These are phyloP conservation scores for Oscheius sp. DNA, from an alignment of 2,888 invertebrate species.

Conservation along the genomic window DNA sequence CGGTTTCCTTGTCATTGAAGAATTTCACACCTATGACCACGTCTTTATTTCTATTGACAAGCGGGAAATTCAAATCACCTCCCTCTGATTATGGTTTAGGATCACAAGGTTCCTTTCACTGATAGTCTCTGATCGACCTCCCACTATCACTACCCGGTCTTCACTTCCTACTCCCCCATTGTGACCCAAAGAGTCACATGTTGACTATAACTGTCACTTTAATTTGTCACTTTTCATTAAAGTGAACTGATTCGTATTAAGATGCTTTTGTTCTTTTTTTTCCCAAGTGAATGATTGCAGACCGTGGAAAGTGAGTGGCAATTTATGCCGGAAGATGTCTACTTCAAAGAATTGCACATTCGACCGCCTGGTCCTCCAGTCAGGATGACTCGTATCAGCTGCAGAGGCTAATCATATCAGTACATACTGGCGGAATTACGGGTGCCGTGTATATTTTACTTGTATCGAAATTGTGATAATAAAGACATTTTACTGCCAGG, in stretches of 20 bases:
- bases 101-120: no score
- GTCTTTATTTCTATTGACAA: no score
- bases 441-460: neutral
- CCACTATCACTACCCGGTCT: no score
- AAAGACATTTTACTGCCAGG: no score
- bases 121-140: no score
- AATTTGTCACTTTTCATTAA: conserved; percentile 23
- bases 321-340: conserved; percentile 48
- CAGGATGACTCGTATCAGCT: neutral
- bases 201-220: neutral
- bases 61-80: no score
- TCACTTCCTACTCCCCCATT: no score
- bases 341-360: conserved; percentile 48
- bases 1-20: neutral
- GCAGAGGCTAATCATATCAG: neutral
- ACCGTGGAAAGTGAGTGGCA: conserved; percentile 40
- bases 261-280: no score
- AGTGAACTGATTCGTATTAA: neutral
- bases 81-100: no score
- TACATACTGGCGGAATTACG: neutral
- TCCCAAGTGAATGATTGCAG: conserved; percentile 1
- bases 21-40: no score
- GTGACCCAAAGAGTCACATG: no score
- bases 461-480: no score
- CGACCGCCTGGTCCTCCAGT: conserved; percentile 29